These are phyloP conservation scores for Caenorhabditis becei DNA, from an alignment of 2,888 invertebrate species.

Conservation along the genomic window DNA sequence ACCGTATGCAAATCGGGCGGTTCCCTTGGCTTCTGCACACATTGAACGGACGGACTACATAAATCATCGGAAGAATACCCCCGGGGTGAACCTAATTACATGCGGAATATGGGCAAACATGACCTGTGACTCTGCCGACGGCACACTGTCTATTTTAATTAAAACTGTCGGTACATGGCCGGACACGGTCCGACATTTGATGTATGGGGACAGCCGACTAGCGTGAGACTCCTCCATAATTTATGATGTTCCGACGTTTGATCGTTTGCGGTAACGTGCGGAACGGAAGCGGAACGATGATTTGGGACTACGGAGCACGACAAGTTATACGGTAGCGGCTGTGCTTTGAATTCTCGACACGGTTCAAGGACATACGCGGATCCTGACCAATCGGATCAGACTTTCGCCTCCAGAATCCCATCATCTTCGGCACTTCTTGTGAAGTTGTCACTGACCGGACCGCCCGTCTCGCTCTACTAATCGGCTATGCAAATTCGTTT, in stretches of 20 bases:
- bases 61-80: conserved; percentile 51
- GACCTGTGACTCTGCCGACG: conserved; percentile 18
- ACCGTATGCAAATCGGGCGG: conserved; percentile 52
- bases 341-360: not conserved
- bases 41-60: conserved; percentile 38
- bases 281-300: conserved; percentile 24
- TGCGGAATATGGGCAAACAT: conserved; percentile 49
- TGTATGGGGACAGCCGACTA: conserved; percentile 40
- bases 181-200: conserved; percentile 40
- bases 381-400: not conserved
- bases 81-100: conserved; percentile 44
- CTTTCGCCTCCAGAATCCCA: conserved; percentile 46
- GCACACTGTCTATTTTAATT: conserved; percentile 29
- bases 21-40: conserved; percentile 22
- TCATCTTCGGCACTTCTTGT: conserved; percentile 40
- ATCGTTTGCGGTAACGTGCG: conserved; percentile 27
- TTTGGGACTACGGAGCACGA: no score
- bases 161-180: conserved; percentile 33
- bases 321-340: no score
- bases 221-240: conserved; percentile 34
- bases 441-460: conserved; percentile 38
- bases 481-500: conserved; percentile 35
- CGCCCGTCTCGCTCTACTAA: conserved; percentile 57
- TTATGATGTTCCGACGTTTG: conserved; percentile 47
- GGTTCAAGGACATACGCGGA: conserved; percentile 10